These are phyloP conservation scores for Leptopilina myrica DNA, from an alignment of 2,888 invertebrate genomes.

Conservation along the genomic window DNA sequence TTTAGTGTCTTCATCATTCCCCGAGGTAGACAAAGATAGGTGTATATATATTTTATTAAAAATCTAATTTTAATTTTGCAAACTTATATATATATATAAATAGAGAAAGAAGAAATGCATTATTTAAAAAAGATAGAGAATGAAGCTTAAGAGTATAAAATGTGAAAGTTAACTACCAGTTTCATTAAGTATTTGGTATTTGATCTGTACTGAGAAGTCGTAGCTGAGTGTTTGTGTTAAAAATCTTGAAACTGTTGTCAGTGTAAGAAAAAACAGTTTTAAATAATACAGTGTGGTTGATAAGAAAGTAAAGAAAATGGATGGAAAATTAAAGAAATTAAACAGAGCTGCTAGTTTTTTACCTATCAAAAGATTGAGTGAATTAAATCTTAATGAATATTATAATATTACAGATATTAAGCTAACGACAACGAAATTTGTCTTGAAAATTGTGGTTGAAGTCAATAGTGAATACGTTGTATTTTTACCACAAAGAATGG, in stretches of 20 bases:
- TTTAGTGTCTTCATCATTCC: no score
- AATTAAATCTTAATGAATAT: neutral
- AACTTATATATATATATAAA: no score
- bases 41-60: no score
- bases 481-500: neutral
- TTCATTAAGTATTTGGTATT: no score
- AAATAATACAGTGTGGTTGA: neutral
- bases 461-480: neutral
- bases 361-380: neutral
- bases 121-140: no score
- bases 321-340: neutral
- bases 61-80: no score
- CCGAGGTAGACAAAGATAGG: no score
- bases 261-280: neutral
- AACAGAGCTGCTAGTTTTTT: neutral
- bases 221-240: neutral
- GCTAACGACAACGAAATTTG: neutral
- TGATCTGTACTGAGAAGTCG: no score
- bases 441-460: neutral
- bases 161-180: no score
- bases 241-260: neutral
- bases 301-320: neutral
- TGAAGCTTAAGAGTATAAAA: no score
- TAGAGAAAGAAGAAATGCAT: no score
- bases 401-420: slow-evolving; percentile 1